These are phyloP conservation scores for Chaetodon trifasciatus DNA, from an alignment of 2,797 vertebrate species.

Conservation along the genomic window DNA sequence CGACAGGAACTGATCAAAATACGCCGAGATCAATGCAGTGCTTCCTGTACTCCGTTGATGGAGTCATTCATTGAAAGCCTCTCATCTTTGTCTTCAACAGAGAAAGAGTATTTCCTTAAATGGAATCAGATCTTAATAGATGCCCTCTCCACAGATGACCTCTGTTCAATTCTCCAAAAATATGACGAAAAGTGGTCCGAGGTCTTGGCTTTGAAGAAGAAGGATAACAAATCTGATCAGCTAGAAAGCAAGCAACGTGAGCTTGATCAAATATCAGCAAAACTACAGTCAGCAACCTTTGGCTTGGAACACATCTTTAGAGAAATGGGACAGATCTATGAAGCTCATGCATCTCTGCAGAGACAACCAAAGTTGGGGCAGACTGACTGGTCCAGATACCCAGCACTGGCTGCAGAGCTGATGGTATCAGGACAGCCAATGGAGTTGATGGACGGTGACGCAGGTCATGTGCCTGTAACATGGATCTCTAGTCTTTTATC, in stretches of 20 bases:
- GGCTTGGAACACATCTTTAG: constrained; percentile 85
- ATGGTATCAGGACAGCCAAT: constrained; percentile 82
- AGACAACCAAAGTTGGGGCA: neutral
- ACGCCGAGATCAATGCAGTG: constrained; percentile 58
- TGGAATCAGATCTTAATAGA: constrained; percentile 81
- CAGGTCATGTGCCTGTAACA: constrained; percentile 81
- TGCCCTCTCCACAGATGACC: constrained; percentile 34
- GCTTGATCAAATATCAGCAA: constrained; percentile 69
- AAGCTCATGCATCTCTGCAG: constrained; percentile 65
- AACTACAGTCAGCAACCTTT: constrained; percentile 72
- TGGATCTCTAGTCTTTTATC: constrained; percentile 84
- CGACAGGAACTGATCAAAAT: constrained; percentile 48
- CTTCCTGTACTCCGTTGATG: constrained; percentile 73
- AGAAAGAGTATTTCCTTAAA: constrained; percentile 82
- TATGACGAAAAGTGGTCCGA: constrained; percentile 72
- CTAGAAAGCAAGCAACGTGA: neutral
- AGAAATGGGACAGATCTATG: constrained; percentile 85
- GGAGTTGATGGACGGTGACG: constrained; percentile 87
- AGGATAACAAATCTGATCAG: constrained; percentile 35
- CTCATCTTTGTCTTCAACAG: constrained; percentile 25
- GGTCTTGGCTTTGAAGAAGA: constrained; percentile 66
- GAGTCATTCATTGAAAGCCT: constrained; percentile 64
- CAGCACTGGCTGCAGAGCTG: constrained; percentile 79
- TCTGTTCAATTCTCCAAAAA: constrained; percentile 49
- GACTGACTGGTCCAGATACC: constrained; percentile 66